Conservation (phyloP, 2,888 invertebrate species). For the Allolobophora icterica region DNA sequence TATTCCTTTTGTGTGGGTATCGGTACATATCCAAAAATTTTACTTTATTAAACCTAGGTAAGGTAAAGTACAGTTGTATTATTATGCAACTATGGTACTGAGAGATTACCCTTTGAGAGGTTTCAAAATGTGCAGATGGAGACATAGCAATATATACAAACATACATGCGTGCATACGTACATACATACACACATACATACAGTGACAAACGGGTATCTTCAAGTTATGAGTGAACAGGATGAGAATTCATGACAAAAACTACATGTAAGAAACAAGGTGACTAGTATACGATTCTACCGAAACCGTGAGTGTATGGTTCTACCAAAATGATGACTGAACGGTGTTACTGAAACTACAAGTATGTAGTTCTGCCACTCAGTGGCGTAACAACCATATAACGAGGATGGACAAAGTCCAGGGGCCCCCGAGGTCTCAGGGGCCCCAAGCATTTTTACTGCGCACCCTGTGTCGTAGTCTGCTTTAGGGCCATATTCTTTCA, state of each 20-base stretch:
- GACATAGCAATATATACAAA: not conserved
- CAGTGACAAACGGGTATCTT: not conserved
- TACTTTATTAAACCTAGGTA: no score
- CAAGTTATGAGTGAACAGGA: not conserved
- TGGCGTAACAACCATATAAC: no score
- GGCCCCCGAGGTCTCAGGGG: no score
- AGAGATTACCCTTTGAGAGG: not conserved
- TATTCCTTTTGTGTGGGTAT: not conserved
- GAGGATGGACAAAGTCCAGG: no score
- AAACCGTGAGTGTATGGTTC: not conserved
- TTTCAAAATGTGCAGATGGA: not conserved
- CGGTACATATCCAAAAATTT: not conserved
- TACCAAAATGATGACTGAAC: not conserved
- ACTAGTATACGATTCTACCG: not conserved
- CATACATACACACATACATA: constrained; percentile 34
- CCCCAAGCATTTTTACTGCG: no score
- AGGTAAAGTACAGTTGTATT: not conserved
- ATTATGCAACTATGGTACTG: not conserved
- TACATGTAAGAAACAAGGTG: not conserved
- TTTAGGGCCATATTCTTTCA: no score
- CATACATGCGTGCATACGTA: constrained; percentile 30
- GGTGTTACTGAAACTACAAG: no score
- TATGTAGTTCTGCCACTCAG: no score
- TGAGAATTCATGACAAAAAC: not conserved
- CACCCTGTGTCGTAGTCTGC: no score